phyloP scores from a whole-genome alignment of 2,888 invertebrate genomes.

The Odontocolon sp. region DNA sequence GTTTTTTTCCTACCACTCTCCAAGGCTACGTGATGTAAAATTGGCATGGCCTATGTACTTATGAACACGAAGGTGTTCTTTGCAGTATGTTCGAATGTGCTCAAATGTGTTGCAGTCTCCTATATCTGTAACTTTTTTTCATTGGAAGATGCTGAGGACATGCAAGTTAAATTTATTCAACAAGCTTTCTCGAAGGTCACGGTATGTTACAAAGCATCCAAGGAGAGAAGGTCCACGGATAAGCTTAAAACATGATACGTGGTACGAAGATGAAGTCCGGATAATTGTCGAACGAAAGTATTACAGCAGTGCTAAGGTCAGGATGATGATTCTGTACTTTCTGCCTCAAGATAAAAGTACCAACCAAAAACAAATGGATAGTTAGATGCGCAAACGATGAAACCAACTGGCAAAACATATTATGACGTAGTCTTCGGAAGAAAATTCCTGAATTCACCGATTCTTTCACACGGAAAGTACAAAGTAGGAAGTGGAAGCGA shows the following conservation, averaged over 20 bases:
- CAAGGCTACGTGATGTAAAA: constrained; percentile 25
- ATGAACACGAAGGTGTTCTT: constrained; percentile 44
- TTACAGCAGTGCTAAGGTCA: constrained; percentile 18
- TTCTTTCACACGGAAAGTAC: background rate
- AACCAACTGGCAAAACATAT: no score
- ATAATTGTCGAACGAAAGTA: background rate
- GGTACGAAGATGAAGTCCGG: constrained; percentile 12
- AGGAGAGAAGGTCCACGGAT: no score
- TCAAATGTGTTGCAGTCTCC: background rate
- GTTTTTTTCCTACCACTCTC: background rate
- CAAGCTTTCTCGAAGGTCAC: constrained; percentile 35
- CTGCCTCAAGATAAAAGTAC: background rate
- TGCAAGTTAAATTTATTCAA: background rate
- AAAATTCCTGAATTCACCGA: background rate
- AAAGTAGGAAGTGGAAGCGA: background rate
- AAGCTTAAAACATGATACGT: no score
- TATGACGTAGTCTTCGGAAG: no score
- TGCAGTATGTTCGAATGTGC: background rate
- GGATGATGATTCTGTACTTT: constrained; percentile 16
- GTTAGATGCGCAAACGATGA: background rate
- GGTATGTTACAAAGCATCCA: no score
- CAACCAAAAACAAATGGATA: background rate
- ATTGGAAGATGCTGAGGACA: background rate
- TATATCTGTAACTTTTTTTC: background rate
- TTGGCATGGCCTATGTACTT: constrained; percentile 39